A percentile compares a stretch with the other conserved stretches of the same genome.
These are phyloP conservation scores for Heliothis peltigera DNA, from an alignment of 2,888 invertebrate genomes.

Conservation along the genomic window DNA sequence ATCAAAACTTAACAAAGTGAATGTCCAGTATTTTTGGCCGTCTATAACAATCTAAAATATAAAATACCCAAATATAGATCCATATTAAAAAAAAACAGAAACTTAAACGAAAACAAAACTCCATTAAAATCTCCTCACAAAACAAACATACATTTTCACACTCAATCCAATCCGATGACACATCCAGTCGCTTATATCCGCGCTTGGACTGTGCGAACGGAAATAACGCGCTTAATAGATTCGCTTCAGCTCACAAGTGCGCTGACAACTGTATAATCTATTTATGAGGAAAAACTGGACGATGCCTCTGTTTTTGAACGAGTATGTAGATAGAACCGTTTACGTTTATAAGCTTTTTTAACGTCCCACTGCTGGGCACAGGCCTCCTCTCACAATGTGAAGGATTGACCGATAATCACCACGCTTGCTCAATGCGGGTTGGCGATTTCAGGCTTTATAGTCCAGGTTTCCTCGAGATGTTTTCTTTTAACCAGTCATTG, in stretches of 20 bases:
- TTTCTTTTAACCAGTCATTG: too few relatives aligned
- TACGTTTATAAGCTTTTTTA: constrained; percentile 13
- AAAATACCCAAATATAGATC: too few relatives aligned
- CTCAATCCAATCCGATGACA: constrained; percentile 51
- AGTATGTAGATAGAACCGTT: not conserved
- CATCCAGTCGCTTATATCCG: constrained; percentile 66
- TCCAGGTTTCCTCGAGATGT: too few relatives aligned
- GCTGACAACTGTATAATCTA: constrained; percentile 88
- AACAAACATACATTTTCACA: constrained; percentile 36
- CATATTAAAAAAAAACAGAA: too few relatives aligned
- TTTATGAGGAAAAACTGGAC: constrained; percentile 86
- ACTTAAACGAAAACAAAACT: constrained; percentile 9
- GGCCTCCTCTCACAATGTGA: too few relatives aligned
- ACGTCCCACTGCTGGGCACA: too few relatives aligned
- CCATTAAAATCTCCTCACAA: constrained; percentile 24
- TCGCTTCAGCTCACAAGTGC: constrained; percentile 85
- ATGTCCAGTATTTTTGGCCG: too few relatives aligned
- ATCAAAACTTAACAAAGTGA: too few relatives aligned
- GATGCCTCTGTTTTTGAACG: constrained; percentile 57
- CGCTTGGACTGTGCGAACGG: constrained; percentile 77
- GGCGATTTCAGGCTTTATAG: too few relatives aligned
- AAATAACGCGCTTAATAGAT: constrained; percentile 90
- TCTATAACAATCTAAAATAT: too few relatives aligned
- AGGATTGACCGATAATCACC: too few relatives aligned
- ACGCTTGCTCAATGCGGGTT: too few relatives aligned